A percentile compares a stretch with the other conserved stretches of the same genome.
phyloP scores from a whole-genome alignment of 1,140 invertebrate genomes.

The Eubasilissa regina region DNA sequence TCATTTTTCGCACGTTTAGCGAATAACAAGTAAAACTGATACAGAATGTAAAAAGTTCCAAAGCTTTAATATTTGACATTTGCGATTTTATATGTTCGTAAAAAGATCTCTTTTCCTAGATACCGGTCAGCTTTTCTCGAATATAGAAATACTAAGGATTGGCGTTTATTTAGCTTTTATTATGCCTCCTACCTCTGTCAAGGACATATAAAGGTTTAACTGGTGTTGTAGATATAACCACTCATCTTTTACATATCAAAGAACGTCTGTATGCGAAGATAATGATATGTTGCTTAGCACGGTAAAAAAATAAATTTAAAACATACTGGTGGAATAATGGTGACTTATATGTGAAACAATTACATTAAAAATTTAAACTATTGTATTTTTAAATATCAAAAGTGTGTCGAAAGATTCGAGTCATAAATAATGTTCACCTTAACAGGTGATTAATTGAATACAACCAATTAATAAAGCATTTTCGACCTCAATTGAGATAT shows the following conservation, averaged over 20 bases:
- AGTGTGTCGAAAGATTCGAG: no score
- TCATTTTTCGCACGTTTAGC: no score
- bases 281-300: not conserved
- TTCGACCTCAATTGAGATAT: no score
- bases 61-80: not conserved
- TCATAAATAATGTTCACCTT: no score
- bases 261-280: no score
- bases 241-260: no score
- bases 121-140: not conserved
- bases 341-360: no score
- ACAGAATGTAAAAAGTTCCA: conserved; percentile 6
- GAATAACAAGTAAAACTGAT: no score
- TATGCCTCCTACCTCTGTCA: conserved; percentile 17
- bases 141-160: not conserved
- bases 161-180: conserved; percentile 12
- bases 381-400: no score
- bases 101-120: not conserved
- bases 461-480: no score
- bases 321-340: not conserved
- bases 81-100: not conserved
- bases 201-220: conserved; percentile 2
- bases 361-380: no score
- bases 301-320: conserved; percentile 12
- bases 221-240: not conserved
- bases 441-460: no score